These are phyloP conservation scores for Papilio aristodemus DNA, from an alignment of 1,140 invertebrate genomes.

Conservation along the genomic window DNA sequence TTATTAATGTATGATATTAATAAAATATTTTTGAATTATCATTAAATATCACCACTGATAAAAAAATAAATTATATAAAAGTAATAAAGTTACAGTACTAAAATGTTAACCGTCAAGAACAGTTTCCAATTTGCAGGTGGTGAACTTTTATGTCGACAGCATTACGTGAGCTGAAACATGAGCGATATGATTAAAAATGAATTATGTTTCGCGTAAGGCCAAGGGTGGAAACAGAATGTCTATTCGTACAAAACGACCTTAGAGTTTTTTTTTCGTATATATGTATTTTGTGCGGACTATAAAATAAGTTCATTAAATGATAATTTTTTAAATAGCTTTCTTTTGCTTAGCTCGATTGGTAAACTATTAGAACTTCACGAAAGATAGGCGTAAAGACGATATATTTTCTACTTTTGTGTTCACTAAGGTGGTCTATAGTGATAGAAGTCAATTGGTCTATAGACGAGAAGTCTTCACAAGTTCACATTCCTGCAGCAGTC, in stretches of 20 bases:
- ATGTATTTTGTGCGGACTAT: neutral
- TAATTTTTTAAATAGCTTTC: too few species aligned
- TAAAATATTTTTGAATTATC: neutral
- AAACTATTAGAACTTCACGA: too few species aligned
- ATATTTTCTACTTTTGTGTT: too few species aligned
- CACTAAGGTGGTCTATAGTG: too few species aligned
- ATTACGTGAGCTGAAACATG: conserved; percentile 72
- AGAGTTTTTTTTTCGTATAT: neutral
- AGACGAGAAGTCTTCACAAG: too few species aligned
- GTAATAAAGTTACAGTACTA: neutral
- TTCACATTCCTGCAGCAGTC: too few species aligned
- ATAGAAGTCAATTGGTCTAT: too few species aligned
- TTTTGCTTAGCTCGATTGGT: too few species aligned
- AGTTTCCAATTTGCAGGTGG: conserved; percentile 67
- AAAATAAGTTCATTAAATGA: neutral
- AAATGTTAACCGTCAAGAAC: conserved; percentile 44
- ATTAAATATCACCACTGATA: neutral
- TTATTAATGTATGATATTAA: neutral
- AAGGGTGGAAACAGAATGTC: conserved; percentile 7
- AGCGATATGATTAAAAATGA: conserved; percentile 74
- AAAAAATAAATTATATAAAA: neutral
- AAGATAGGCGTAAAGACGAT: too few species aligned
- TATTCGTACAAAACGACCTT: conserved; percentile 1
- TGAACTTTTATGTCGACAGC: conserved; percentile 71
- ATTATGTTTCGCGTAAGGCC: conserved; percentile 52